A percentile compares a stretch with the other conserved stretches of the same genome.
Conservation (phyloP, 2,797 vertebrate species). For the Micropoecilia bifurca region DNA sequence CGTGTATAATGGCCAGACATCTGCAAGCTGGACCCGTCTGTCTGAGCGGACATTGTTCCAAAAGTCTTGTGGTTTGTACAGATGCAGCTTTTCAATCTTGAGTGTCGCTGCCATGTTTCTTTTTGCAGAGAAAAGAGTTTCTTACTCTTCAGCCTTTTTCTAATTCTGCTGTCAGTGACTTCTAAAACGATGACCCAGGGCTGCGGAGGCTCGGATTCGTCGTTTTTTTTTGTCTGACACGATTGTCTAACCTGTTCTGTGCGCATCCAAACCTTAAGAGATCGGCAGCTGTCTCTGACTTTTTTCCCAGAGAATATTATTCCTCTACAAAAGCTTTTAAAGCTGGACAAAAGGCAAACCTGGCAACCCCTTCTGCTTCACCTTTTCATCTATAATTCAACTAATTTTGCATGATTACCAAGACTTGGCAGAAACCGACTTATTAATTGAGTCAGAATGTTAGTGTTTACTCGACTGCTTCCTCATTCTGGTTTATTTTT, state of each 20-base stretch:
- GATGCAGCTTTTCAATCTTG: not conserved
- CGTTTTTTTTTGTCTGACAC: not conserved
- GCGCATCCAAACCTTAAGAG: not conserved
- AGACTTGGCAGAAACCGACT: not conserved
- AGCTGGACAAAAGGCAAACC: not conserved
- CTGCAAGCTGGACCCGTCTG: not conserved
- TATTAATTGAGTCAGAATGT: not conserved
- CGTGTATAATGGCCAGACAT: not conserved
- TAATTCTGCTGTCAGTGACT: not conserved
- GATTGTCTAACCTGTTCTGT: not conserved
- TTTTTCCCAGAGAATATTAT: not conserved
- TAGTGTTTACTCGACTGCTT: not conserved
- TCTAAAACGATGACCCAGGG: not conserved
- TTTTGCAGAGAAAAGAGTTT: slow-evolving; percentile 2
- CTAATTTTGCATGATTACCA: not conserved
- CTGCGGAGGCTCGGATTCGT: not conserved
- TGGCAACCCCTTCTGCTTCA: not conserved
- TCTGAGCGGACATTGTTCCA: slow-evolving; percentile 10
- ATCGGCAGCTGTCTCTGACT: not conserved
- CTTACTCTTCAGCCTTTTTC: not conserved
- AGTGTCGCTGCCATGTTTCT: not conserved
- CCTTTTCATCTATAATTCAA: too few relatives aligned
- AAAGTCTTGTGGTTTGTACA: slow-evolving; percentile 12
- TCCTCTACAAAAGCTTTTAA: not conserved
- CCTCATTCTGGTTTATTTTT: not conserved